Base-by-base conservation (phyloP, 2,888 invertebrate species). In the Lordiphosa fenestrarum region DNA sequence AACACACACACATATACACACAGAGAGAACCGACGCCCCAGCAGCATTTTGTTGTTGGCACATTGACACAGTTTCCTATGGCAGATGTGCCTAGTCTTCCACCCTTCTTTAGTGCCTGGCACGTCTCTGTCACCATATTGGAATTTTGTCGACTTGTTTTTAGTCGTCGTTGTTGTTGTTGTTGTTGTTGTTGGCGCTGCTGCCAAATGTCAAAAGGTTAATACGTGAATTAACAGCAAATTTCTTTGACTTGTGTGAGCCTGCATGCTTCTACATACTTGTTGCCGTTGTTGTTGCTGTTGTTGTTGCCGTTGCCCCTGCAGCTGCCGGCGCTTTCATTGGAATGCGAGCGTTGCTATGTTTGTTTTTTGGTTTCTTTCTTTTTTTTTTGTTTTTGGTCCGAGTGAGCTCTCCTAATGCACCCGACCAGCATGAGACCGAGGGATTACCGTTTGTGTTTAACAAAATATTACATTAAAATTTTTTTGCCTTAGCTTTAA, bases 131-230 rank as follows among this genome's bases (percentile, higher is more conserved):
- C 66, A 42, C 23, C 54, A 64, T 68, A 69, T 73, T 73, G 77
- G 74, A 77, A 80, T 76, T 77, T 77, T 77, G 80, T 76, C 75
- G 78, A 70, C 72, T 73, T 78, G 82, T 72, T 77, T 69, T 73
- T 65, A 51, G 66, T 53, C 48, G 38, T 36, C 53, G 51, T 61
- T 50, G 62, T 69, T 68, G 65, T 56, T 72, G 62, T 69, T 68
- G 65, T 56, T 72, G 51, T 61, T 50, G 62, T 69, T 68, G 65
- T 56, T 72, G 78, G 73, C 68, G 71, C 64, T 71, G 71, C 71
- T 80, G 70, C 72, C 72, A 86, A 87, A 87, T 87, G 87, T 85
- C 86, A 86, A 78, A 73, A 87, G 87, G 86, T 85, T 87, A 86
- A 87, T 87, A 85, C 86, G 87, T 85, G 87, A 82, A 85, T 81